Conservation (phyloP, 2,888 invertebrate genomes). For the Rhaphigaster nebulosa region DNA sequence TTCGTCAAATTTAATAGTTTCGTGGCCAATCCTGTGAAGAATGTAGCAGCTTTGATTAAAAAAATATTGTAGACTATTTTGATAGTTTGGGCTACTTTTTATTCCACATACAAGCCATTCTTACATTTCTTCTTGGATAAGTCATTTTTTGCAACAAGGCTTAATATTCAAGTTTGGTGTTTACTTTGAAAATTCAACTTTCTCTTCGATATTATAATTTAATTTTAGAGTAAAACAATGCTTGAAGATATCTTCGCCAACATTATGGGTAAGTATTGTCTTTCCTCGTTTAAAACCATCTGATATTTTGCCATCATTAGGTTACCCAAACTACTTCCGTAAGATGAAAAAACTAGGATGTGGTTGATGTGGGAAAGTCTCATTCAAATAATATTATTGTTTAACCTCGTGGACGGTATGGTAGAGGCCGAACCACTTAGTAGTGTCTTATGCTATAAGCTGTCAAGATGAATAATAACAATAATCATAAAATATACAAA, state of each 20-base stretch:
- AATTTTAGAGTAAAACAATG: no score
- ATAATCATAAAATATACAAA: not conserved
- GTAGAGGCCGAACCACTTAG: conserved; percentile 17
- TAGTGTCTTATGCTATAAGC: not conserved
- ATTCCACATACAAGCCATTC: no score
- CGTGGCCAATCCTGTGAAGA: no score
- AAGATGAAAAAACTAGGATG: conserved; percentile 10
- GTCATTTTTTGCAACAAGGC: no score
- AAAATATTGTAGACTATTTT: no score
- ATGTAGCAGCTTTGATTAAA: no score
- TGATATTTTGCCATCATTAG: not conserved
- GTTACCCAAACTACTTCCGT: not conserved
- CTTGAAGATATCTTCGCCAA: not conserved
- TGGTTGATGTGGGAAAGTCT: conserved; percentile 20
- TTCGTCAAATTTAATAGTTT: no score
- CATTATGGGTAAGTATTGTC: not conserved
- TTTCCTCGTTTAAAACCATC: not conserved
- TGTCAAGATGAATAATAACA: not conserved
- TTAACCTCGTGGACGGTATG: not conserved
- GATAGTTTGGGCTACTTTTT: no score
- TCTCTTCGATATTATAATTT: no score
- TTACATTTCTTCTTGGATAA: no score
- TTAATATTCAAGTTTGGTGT: no score
- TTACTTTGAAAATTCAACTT: no score
- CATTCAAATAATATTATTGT: conserved; percentile 8